Percentiles rank a stretch among this genome's conserved stretches.
Evolutionary conservation across 2,888 invertebrate species (phyloP).

Genomic region (Coecobrya sp.): DNA sequence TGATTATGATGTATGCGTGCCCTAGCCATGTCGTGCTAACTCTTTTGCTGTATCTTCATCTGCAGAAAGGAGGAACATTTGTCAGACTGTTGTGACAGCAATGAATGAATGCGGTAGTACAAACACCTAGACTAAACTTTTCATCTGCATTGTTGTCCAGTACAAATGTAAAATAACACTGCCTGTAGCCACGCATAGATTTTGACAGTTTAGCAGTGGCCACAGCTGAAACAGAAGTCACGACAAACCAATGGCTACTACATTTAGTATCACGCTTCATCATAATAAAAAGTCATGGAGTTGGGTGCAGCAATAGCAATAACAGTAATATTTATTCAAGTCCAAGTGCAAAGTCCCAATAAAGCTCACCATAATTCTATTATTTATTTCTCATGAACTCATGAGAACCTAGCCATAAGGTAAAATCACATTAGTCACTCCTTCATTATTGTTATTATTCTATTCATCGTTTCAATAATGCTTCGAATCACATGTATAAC

Average conservation of each 20-base stretch:
- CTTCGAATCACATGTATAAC: neutral
- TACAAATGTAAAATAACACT: neutral
- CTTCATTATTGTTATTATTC: no score
- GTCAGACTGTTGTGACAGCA: neutral
- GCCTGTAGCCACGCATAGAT: neutral
- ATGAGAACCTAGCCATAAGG: slow-evolving; percentile 46
- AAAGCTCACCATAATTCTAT: neutral
- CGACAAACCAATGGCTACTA: slow-evolving; percentile 23
- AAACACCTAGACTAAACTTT: neutral
- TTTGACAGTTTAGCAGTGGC: neutral
- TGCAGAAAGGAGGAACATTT: neutral
- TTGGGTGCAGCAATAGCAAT: slow-evolving; percentile 62
- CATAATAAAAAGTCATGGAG: slow-evolving; percentile 35
- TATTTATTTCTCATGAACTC: slow-evolving; percentile 68
- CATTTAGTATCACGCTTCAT: neutral
- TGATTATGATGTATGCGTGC: slow-evolving; percentile 45
- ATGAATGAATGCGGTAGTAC: slow-evolving; percentile 60
- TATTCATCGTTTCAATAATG: neutral
- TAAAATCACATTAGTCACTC: neutral
- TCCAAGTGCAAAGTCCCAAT: neutral
- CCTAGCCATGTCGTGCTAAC: neutral
- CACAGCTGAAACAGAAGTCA: slow-evolving; percentile 3
- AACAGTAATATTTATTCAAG: slow-evolving; percentile 1
- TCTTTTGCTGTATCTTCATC: neutral
- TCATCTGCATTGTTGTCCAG: slow-evolving; percentile 21